Conservation (phyloP, 1,140 invertebrate species). For the Ceratina australensis region DNA sequence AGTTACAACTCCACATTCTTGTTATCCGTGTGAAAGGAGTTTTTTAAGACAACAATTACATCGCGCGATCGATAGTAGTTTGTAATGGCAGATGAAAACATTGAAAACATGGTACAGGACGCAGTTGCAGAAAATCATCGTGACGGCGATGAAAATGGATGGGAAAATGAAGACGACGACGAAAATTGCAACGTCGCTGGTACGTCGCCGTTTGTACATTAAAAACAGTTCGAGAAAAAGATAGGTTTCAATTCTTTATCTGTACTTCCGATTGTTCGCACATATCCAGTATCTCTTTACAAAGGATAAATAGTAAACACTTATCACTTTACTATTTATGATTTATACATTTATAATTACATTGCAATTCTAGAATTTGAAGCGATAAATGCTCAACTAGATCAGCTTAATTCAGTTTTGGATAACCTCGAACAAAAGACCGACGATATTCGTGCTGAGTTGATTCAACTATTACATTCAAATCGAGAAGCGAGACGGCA, state of each 20-base stretch:
- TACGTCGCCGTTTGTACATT: constrained; percentile 48
- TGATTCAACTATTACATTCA: constrained; percentile 86
- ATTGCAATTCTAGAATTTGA: constrained; percentile 81
- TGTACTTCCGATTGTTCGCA: background rate
- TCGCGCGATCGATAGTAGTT: background rate
- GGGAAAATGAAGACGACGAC: constrained; percentile 70
- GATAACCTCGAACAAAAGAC: constrained; percentile 90
- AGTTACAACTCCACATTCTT: background rate
- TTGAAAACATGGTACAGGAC: constrained; percentile 67
- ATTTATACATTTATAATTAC: background rate
- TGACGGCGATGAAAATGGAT: constrained; percentile 57
- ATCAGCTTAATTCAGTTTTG: constrained; percentile 87
- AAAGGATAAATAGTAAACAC: background rate
- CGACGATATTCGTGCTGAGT: constrained; percentile 87
- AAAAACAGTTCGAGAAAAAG: constrained; percentile 13
- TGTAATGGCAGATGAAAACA: constrained; percentile 66
- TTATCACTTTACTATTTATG: background rate
- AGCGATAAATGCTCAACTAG: constrained; percentile 84
- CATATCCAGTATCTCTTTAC: constrained; percentile 9
- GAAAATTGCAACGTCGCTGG: constrained; percentile 74
- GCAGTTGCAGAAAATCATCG: constrained; percentile 67
- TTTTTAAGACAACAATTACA: background rate
- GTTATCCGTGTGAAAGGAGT: background rate
- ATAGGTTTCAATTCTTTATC: background rate
- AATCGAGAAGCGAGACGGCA: constrained; percentile 86